phyloP scores from a whole-genome alignment of 2,888 invertebrate genomes.

The Serripes groenlandicus region DNA sequence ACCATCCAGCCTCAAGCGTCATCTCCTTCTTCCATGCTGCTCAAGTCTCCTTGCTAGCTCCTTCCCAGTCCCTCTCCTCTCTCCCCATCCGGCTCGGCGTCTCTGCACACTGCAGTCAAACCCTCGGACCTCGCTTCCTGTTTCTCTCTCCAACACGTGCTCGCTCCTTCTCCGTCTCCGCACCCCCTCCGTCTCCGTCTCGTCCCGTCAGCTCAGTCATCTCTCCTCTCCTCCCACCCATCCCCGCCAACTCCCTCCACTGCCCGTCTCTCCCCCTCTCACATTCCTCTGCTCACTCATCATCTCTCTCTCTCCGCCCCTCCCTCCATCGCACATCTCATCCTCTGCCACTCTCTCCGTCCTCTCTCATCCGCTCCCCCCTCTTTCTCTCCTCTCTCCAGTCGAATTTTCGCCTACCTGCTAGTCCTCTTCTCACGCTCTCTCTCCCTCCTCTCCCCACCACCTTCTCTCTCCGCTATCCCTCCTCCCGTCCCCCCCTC shows the following conservation, averaged over 20 bases:
- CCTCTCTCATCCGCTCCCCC: neutral
- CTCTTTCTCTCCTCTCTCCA: neutral
- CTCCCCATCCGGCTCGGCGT: too few species aligned
- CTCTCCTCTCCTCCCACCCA: neutral
- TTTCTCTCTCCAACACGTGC: too few species aligned
- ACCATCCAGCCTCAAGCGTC: too few species aligned
- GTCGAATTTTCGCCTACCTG: neutral
- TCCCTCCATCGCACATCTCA: neutral
- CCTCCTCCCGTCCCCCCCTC: neutral
- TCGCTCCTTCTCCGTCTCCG: neutral
- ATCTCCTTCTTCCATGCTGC: too few species aligned
- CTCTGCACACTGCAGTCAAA: too few species aligned
- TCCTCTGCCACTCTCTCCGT: neutral
- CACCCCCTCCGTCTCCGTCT: neutral
- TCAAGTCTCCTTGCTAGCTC: too few species aligned
- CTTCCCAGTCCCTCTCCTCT: too few species aligned
- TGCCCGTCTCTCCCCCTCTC: neutral
- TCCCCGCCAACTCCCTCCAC: neutral
- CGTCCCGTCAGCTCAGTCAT: neutral
- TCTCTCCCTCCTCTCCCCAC: neutral
- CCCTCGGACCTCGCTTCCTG: too few species aligned
- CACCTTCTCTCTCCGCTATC: neutral
- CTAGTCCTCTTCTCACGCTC: neutral
- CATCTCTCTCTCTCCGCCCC: neutral
- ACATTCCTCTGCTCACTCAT: neutral